phyloP scores from a whole-genome alignment of 92 coral and sea anemone genomes.

The Zoanthus solanderi region DNA sequence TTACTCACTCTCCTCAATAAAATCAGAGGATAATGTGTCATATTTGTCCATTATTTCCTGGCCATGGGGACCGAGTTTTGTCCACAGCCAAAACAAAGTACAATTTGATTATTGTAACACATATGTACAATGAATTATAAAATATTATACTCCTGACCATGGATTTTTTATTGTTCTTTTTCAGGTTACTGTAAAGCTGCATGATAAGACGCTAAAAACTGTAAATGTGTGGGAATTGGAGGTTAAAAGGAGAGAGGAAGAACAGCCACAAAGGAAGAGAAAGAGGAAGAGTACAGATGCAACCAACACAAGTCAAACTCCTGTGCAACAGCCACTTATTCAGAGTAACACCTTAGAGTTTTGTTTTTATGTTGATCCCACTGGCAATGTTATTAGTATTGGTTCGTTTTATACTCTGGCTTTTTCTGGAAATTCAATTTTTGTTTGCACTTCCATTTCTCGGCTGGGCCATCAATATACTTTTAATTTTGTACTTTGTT shows the following conservation, averaged over 20 bases:
- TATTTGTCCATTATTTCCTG: too few species aligned
- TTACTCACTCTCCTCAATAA: too few species aligned
- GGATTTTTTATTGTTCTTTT: not conserved
- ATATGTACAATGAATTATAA: not conserved
- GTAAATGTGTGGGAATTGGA: not conserved
- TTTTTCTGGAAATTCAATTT: slow-evolving; percentile 29
- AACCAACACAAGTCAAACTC: not conserved
- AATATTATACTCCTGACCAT: too few species aligned
- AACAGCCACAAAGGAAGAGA: not conserved
- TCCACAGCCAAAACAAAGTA: not conserved
- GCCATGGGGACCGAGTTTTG: too few species aligned
- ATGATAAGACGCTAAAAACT: not conserved
- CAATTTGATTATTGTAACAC: not conserved
- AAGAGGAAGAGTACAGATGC: not conserved
- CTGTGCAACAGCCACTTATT: slow-evolving; percentile 5
- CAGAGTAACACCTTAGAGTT: slow-evolving; percentile 28
- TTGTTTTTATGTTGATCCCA: slow-evolving; percentile 27
- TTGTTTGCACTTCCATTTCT: slow-evolving; percentile 41
- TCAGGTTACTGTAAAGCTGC: not conserved
- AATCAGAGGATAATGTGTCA: too few species aligned
- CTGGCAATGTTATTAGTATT: slow-evolving; percentile 29
- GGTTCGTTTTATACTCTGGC: slow-evolving; percentile 31
- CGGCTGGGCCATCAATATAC: slow-evolving; percentile 5
- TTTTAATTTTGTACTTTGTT: slow-evolving; percentile 32
- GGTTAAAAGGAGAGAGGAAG: not conserved